Conservation (phyloP, 2,797 vertebrate genomes). For the Avahi laniger region DNA sequence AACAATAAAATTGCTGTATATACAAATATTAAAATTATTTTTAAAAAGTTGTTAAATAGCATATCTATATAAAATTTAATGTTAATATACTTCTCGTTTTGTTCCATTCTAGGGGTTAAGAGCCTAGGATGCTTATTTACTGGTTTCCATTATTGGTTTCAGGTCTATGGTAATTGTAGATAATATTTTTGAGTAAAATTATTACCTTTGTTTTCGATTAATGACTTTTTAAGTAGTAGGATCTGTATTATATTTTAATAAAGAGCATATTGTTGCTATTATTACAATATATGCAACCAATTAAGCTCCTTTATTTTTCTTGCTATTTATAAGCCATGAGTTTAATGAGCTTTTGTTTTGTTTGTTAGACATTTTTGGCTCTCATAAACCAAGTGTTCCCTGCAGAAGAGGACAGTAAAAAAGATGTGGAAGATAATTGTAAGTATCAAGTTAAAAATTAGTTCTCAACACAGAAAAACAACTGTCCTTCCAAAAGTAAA, state of each 20-base stretch:
- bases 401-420: constrained; percentile 96
- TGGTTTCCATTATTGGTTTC: constrained; percentile 8
- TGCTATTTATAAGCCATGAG: not conserved
- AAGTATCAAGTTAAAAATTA: constrained; percentile 80
- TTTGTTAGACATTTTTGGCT: constrained; percentile 91
- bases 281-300: not conserved
- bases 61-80: not conserved
- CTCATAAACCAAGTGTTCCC: constrained; percentile 96
- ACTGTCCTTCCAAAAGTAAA: not conserved
- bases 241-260: not conserved
- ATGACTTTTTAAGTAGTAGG: not conserved
- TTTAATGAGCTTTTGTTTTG: constrained; percentile 67
- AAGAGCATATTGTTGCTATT: not conserved
- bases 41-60: constrained; percentile 58
- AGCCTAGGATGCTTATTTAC: not conserved
- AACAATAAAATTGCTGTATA: constrained; percentile 55
- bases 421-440: constrained; percentile 98
- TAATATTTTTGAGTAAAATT: constrained; percentile 3
- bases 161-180: not conserved
- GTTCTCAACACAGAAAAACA: not conserved
- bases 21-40: constrained; percentile 61
- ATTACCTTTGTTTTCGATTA: not conserved
- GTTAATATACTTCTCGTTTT: not conserved
- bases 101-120: not conserved
- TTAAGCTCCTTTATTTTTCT: constrained; percentile 37